Conservation (phyloP, 2,888 invertebrate genomes). For the Ceramica pisi region DNA sequence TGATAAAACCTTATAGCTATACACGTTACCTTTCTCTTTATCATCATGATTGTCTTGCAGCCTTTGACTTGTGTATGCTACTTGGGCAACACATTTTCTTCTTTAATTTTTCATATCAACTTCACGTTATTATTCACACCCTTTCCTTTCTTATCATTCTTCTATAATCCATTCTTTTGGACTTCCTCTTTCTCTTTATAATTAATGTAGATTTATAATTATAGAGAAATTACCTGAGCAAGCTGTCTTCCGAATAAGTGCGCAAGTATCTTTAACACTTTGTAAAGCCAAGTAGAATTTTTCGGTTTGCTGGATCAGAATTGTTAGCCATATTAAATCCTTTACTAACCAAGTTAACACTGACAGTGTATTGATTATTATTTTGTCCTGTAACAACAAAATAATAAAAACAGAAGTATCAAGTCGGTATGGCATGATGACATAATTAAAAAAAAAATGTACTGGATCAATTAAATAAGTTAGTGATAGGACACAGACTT, state of each 20-base stretch:
- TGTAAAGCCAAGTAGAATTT: slow-evolving; percentile 11
- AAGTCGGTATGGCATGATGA: not conserved
- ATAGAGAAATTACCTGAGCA: slow-evolving; percentile 1
- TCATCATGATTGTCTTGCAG: too few species aligned
- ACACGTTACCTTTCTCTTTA: too few species aligned
- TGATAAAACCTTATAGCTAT: too few species aligned
- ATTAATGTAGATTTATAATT: too few species aligned
- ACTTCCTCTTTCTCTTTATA: too few species aligned
- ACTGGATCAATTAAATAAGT: not conserved
- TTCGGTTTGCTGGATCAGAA: slow-evolving; percentile 15
- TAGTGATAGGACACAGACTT: not conserved
- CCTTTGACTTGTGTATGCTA: too few species aligned
- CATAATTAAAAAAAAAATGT: not conserved
- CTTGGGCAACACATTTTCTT: too few species aligned
- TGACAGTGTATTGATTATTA: not conserved
- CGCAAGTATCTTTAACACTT: slow-evolving; percentile 19
- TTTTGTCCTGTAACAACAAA: not conserved
- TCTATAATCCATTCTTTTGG: too few species aligned
- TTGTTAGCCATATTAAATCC: slow-evolving; percentile 5
- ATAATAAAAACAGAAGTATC: too few species aligned
- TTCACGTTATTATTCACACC: too few species aligned
- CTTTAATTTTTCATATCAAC: too few species aligned
- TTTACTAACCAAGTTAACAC: slow-evolving; percentile 15
- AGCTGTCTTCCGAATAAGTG: not conserved
- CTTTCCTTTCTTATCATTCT: too few species aligned